Conservation (phyloP, 2,797 vertebrate species). For the Bufotes viridis region DNA sequence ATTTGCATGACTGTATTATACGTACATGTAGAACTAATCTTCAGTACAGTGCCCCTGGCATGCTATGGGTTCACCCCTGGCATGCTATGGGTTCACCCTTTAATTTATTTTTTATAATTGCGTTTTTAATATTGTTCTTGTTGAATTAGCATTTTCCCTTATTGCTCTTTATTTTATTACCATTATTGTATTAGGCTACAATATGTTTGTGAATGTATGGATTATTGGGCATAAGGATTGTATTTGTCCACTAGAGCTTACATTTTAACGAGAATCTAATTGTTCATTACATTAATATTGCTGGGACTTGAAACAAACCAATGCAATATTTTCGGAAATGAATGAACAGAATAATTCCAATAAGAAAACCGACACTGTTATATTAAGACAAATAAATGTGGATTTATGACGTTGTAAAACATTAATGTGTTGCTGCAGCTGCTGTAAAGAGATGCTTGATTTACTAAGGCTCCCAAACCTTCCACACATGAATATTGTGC, state of each 20-base stretch:
- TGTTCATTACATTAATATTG: neutral
- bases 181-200: neutral
- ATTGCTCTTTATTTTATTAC: neutral
- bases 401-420: conserved; percentile 47
- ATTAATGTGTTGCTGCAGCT: conserved; percentile 65
- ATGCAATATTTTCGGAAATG: neutral
- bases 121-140: too few relatives aligned
- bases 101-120: too few relatives aligned
- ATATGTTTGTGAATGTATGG: neutral
- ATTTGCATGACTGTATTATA: too few relatives aligned
- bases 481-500: conserved; percentile 52
- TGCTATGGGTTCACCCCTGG: too few relatives aligned
- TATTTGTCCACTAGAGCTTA: neutral
- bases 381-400: conserved; percentile 30
- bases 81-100: too few relatives aligned
- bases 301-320: neutral
- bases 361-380: neutral
- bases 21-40: too few relatives aligned
- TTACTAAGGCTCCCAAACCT: neutral
- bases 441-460: conserved; percentile 39
- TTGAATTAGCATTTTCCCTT: neutral
- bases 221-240: neutral
- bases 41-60: too few relatives aligned
- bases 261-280: neutral
- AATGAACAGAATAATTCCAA: neutral